Evolutionary conservation across 64 coral and sea anemone genomes (phyloP), one percentile per base, ranked within the genome.

Genomic region (Anthopleura sola): DNA sequence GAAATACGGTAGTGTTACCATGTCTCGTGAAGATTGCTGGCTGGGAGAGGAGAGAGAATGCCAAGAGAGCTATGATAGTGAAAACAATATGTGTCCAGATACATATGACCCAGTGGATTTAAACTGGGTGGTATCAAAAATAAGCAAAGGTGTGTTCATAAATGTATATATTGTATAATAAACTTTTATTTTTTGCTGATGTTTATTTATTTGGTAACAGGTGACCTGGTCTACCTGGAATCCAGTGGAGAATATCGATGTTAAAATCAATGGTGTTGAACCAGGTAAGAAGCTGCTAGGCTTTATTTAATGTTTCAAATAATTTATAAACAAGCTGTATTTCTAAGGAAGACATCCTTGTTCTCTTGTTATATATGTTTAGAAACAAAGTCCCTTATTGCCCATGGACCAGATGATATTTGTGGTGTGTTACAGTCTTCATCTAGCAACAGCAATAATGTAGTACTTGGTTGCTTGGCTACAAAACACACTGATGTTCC

Each of bases 311-410:
- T 66, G 60, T 66, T 66, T 66, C 20, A 2, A 57, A 10, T 57
- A 57, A 57, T 57, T 10, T 57, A 10, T 57, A 57, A 57, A 57
- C 0, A 57, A 57, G 8, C 2, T 57, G 55, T 57, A 2, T 57
- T 57, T 10, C 55, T 20, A 57, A 57, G 8, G 55, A 56, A 56
- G 6, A 56, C 55, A 56, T 56, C 55, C 55, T 56, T 56, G 55
- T 56, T 66, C 24, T 77, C 14, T 77, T 77, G 75, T 77, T 44
- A 38, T 77, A 28, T 28, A 19, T 36, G 75, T 78, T 78, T 78
- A 78, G 75, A 78, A 78, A 78, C 75, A 78, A 23, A 78, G 75
- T 78, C 75, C 75, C 75, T 78, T 78, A 78, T 39, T 38, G 36
- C 75, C 20, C 38, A 78, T 78, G 75, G 75, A 19, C 75, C 75